Percentiles rank a stretch among this genome's conserved stretches.
Conservation (phyloP, 2,888 invertebrate species). For the Parapristionchus giblindavisi region DNA sequence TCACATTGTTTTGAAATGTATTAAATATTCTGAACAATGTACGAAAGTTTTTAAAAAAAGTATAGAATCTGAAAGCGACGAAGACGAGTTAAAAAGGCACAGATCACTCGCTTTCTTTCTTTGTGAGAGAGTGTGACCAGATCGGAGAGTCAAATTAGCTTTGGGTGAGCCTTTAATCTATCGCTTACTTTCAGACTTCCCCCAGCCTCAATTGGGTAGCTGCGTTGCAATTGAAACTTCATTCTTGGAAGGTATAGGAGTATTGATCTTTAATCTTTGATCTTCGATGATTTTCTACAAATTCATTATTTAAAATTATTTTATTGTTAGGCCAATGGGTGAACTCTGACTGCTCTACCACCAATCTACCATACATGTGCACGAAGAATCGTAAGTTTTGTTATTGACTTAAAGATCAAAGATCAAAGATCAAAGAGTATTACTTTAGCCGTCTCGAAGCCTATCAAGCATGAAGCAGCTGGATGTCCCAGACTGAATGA, state of each 20-base stretch:
- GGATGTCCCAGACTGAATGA: constrained; percentile 20
- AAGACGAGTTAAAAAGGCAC: neutral
- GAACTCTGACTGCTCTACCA: constrained; percentile 23
- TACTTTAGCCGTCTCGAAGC: neutral
- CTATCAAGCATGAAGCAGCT: neutral
- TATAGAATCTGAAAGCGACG: neutral
- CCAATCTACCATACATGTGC: constrained; percentile 26
- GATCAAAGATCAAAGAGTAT: no score
- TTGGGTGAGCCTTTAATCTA: no score
- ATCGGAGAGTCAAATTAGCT: no score
- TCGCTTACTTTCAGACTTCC: constrained; percentile 5
- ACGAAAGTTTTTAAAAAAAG: neutral
- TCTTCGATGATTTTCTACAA: no score
- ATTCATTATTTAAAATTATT: no score
- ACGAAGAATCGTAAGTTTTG: constrained; percentile 15
- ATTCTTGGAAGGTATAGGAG: constrained; percentile 21
- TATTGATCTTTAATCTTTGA: no score
- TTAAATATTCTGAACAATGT: no score
- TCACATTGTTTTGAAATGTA: no score
- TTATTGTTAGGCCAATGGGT: constrained; percentile 23
- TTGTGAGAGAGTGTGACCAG: no score
- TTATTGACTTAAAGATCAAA: no score
- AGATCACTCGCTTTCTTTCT: neutral
- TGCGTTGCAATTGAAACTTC: constrained; percentile 19
- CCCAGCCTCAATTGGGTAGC: constrained; percentile 10